Evolutionary conservation across 2,888 invertebrate species (phyloP).

Genomic region (Tanaodytes sp.): DNA sequence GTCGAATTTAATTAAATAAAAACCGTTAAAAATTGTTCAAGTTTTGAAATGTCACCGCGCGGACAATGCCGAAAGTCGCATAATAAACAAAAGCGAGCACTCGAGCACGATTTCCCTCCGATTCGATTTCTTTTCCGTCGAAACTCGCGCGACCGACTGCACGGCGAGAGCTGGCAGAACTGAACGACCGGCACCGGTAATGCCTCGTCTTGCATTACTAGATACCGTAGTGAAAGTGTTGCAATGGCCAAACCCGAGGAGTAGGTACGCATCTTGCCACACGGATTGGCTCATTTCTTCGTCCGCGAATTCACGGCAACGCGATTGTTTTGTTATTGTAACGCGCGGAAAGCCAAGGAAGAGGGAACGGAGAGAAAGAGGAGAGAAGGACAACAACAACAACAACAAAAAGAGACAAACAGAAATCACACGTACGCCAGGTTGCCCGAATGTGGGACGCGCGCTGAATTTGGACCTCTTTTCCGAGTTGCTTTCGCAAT

Average conservation of each 20-base stretch:
- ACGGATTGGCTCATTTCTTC: slow-evolving; percentile 31
- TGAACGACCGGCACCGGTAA: slow-evolving; percentile 48
- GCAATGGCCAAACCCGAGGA: slow-evolving; percentile 37
- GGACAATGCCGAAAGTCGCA: too few species aligned
- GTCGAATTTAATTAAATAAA: too few species aligned
- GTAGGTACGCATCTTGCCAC: slow-evolving; percentile 46
- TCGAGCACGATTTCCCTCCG: too few species aligned
- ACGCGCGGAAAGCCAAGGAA: not conserved
- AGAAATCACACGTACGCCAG: not conserved
- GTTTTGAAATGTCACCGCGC: too few species aligned
- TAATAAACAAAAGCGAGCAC: too few species aligned
- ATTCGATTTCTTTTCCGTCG: not conserved
- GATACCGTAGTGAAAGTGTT: slow-evolving; percentile 50
- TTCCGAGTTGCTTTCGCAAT: too few species aligned
- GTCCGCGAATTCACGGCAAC: slow-evolving; percentile 37
- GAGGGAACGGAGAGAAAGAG: not conserved
- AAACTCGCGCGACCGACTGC: not conserved
- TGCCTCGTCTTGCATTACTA: slow-evolving; percentile 47
- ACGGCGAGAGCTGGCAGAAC: slow-evolving; percentile 42
- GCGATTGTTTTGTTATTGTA: slow-evolving; percentile 28
- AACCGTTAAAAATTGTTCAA: too few species aligned
- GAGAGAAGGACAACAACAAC: too few species aligned
- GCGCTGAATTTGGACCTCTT: not conserved
- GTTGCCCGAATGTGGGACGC: slow-evolving; percentile 7
- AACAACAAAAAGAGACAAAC: too few species aligned